Base-by-base conservation (phyloP, 2,113 vertebrate species). In the Phrynocephalus versicolor region DNA sequence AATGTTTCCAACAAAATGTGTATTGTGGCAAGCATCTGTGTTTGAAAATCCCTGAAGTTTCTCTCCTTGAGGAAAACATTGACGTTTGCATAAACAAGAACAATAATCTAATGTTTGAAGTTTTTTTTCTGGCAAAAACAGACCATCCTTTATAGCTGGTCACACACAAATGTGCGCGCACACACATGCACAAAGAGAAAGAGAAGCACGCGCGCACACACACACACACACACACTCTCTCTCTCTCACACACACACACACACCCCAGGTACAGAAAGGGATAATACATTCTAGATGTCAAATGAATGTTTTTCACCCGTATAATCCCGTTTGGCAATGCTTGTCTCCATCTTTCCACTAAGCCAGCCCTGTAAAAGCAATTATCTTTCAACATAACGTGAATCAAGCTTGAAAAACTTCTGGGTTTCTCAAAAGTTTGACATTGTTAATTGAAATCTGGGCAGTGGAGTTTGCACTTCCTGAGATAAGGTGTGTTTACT, bases 1-100 rank as follows among this genome's bases (percentile, higher is more conserved):
- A 95, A 88, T 87, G 89, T 94, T 95, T 95, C 87, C 94, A 95
- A 94, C 85, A 88, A 94, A 94, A 92, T 90, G 92, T 90, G 82
- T 87, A 90, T 89, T 85, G 89, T 91, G 91, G 89, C 89, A 94
- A 93, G 84, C 86, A 88, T 90, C 88, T 93, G 89, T 93, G 81
- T 92, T 93, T 94, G 93, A 86, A 88, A 94, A 91, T 92, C 86
- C 90, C 90, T 60, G 83, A 90, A 92, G 85, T 89, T 93, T 91
- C 87, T 91, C 87, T 93, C 93, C 89, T 89, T 90, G 84, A 90
- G 92, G 91, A 92, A 35, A 91, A 92, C 89, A 93, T 87, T 92
- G 86, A 90, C 91, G 84, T 93, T 92, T 87, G 95, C 90, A 93
- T 91, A 92, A 92, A 95, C 94, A 90, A 92, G 89, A 93, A 91